Percentiles rank a stretch among this genome's conserved stretches.
Conservation (phyloP, 2,888 invertebrate species). For the Metopia argyrocephala region DNA sequence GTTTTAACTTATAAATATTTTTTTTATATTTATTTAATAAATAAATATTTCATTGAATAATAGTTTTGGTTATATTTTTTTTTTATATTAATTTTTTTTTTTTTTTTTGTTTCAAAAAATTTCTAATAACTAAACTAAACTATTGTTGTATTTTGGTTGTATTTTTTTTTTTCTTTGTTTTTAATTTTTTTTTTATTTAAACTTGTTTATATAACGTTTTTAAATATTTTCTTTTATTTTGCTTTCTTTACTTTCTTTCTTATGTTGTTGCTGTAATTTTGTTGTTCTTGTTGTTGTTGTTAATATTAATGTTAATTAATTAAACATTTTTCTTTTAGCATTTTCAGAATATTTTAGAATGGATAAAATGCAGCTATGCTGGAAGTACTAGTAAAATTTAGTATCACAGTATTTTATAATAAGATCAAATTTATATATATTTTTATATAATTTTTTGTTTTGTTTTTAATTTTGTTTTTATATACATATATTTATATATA, state of each 20-base stretch:
- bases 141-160: slow-evolving; percentile 40
- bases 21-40: background rate
- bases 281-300: slow-evolving; percentile 60
- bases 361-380: slow-evolving; percentile 79
- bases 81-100: slow-evolving; percentile 11
- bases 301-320: slow-evolving; percentile 58
- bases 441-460: slow-evolving; percentile 57
- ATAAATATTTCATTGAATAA: background rate
- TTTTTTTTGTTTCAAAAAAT: slow-evolving; percentile 44
- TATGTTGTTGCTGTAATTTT: slow-evolving; percentile 54
- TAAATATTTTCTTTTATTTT: slow-evolving; percentile 16
- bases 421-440: slow-evolving; percentile 75
- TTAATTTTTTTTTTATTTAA: slow-evolving; percentile 23
- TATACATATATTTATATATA: slow-evolving; percentile 50
- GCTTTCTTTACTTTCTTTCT: slow-evolving; percentile 10
- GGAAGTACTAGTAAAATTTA: slow-evolving; percentile 79
- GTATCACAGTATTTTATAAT: slow-evolving; percentile 79
- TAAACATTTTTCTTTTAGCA: slow-evolving; percentile 65
- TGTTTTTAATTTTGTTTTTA: slow-evolving; percentile 43
- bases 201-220: slow-evolving; percentile 48
- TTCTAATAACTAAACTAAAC: slow-evolving; percentile 64
- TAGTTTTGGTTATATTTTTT: slow-evolving; percentile 30
- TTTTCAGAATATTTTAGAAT: slow-evolving; percentile 78
- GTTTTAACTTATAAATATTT: slow-evolving; percentile 16
- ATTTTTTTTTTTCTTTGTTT: slow-evolving; percentile 1